A percentile compares a stretch with the other conserved stretches of the same genome.
phyloP scores from a whole-genome alignment of 2,113 vertebrate species.

The Scatophagus argus region DNA sequence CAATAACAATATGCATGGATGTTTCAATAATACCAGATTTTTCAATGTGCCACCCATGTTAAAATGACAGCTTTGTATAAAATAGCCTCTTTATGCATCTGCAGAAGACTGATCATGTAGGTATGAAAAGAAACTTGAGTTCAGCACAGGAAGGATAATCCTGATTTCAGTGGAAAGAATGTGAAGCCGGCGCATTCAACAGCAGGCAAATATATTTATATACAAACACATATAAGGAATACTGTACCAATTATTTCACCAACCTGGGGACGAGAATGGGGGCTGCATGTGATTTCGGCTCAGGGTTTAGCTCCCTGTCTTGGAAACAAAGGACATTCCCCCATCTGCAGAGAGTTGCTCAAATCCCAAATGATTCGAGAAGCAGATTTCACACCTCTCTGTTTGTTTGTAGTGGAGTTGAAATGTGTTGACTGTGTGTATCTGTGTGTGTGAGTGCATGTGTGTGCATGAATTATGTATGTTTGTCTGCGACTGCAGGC shows the following conservation, averaged over 20 bases:
- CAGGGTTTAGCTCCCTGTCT: conserved; percentile 51
- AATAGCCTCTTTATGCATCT: conserved; percentile 2
- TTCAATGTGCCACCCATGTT: background rate
- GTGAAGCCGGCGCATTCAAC: conserved; percentile 52
- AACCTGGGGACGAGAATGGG: conserved; percentile 69
- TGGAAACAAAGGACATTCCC: conserved; percentile 55
- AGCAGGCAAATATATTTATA: conserved; percentile 54
- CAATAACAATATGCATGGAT: background rate
- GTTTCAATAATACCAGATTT: background rate
- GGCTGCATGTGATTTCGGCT: conserved; percentile 58
- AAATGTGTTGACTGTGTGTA: conserved; percentile 1
- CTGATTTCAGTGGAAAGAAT: conserved; percentile 36
- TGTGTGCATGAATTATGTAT: conserved; percentile 46
- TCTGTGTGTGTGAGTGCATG: background rate
- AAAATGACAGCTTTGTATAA: background rate
- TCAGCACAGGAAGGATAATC: conserved; percentile 57
- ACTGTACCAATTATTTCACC: conserved; percentile 72
- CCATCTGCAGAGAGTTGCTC: conserved; percentile 56
- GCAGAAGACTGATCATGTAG: conserved; percentile 37
- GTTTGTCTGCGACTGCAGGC: conserved; percentile 10
- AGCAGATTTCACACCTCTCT: conserved; percentile 38
- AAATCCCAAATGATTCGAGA: conserved; percentile 53
- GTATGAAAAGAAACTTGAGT: conserved; percentile 64
- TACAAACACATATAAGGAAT: conserved; percentile 54
- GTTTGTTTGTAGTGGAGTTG: conserved; percentile 31